Conservation (phyloP, 2,888 invertebrate genomes). For the Apamea epomidion region DNA sequence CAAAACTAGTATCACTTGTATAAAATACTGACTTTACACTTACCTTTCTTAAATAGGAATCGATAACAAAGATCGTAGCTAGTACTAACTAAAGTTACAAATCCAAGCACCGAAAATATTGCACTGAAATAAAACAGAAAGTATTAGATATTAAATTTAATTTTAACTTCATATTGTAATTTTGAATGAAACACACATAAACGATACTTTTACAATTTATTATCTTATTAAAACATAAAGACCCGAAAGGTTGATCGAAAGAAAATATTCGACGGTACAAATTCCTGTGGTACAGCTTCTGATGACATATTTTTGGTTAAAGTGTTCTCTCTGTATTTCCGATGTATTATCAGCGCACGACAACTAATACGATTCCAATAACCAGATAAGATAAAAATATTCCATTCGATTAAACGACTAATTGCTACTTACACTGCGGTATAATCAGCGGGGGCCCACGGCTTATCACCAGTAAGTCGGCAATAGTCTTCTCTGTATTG, state of each 20-base stretch:
- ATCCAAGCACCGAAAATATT: slow-evolving; percentile 62
- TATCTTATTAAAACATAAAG: not conserved
- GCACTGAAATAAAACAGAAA: slow-evolving; percentile 40
- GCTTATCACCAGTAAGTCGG: slow-evolving; percentile 49
- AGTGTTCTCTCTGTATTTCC: not conserved
- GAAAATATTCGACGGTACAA: not conserved
- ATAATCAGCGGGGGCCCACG: slow-evolving; percentile 50
- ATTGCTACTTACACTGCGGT: slow-evolving; percentile 47
- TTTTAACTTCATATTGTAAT: too few species aligned
- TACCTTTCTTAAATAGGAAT: slow-evolving; percentile 66
- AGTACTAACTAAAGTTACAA: slow-evolving; percentile 74
- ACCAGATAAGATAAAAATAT: slow-evolving; percentile 6
- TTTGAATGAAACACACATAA: too few species aligned
- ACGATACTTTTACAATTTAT: too few species aligned
- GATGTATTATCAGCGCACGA: not conserved
- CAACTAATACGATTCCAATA: not conserved
- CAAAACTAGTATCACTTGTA: not conserved
- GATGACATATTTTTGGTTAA: not conserved
- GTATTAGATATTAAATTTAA: not conserved
- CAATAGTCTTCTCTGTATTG: slow-evolving; percentile 47
- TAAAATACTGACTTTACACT: not conserved
- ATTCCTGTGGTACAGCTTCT: not conserved
- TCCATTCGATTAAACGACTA: not conserved
- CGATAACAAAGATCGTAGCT: slow-evolving; percentile 73
- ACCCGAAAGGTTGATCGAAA: not conserved